Evolutionary conservation across 2,888 invertebrate species (phyloP).

Genomic region (Teleogryllus oceanicus): DNA sequence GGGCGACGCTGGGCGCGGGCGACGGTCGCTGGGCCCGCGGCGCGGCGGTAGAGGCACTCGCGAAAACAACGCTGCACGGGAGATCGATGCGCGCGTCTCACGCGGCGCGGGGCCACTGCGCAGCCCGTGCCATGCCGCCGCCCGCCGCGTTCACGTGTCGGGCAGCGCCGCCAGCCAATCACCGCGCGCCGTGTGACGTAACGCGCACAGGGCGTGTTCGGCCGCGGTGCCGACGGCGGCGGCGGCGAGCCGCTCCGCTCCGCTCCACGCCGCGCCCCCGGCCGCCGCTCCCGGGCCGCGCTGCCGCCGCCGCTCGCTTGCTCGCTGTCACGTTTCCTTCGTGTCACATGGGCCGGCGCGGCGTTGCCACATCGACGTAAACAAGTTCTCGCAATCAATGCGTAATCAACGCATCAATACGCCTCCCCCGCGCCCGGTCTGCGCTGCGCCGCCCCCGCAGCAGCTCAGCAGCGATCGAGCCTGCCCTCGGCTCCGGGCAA

Average conservation of each 20-base stretch:
- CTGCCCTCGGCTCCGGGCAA: not conserved
- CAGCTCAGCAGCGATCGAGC: no score
- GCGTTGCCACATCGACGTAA: conserved; percentile 34
- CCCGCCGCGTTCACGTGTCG: conserved; percentile 52
- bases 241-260: not conserved
- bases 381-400: conserved; percentile 32
- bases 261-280: conserved; percentile 39
- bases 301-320: conserved; percentile 39
- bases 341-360: conserved; percentile 47
- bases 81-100: conserved; percentile 9
- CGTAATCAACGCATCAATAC: conserved; percentile 20
- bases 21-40: not conserved
- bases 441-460: not conserved
- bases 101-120: conserved; percentile 44
- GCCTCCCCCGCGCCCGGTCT: not conserved
- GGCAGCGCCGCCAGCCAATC: conserved; percentile 47
- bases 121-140: conserved; percentile 50
- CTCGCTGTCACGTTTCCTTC: conserved; percentile 47
- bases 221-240: not conserved
- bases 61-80: not conserved
- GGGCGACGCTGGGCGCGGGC: not conserved
- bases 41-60: not conserved
- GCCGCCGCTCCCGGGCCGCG: conserved; percentile 42
- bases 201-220: conserved; percentile 43
- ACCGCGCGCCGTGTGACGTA: conserved; percentile 46